Evolutionary conservation across 2,113 vertebrate genomes (phyloP).

Genomic region (Onychorhynchus coronatus): DNA sequence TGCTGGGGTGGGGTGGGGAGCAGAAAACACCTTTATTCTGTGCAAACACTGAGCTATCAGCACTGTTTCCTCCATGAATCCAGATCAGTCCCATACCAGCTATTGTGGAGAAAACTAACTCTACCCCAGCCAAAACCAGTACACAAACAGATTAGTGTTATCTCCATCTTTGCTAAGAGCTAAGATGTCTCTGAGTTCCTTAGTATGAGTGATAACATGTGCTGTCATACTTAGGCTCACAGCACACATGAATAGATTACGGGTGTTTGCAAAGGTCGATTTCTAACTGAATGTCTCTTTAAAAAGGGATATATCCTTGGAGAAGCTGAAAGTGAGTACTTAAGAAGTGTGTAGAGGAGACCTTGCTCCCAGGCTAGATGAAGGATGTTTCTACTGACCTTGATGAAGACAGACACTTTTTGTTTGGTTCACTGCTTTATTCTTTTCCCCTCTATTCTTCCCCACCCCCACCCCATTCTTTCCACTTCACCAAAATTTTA

Average conservation of each 20-base stretch:
- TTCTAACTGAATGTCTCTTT: not conserved
- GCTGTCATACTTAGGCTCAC: not conserved
- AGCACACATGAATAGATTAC: rapidly evolving
- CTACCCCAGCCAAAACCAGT: not conserved
- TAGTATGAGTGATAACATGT: not conserved
- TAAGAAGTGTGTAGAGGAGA: not conserved
- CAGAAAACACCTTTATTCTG: not conserved
- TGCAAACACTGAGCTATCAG: not conserved
- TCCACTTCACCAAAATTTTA: not conserved
- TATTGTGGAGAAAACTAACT: not conserved
- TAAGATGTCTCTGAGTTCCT: not conserved
- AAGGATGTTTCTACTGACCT: not conserved
- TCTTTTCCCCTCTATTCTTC: not conserved
- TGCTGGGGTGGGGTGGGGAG: not conserved
- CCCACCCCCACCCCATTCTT: not conserved
- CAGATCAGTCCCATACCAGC: not conserved
- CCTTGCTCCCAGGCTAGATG: not conserved
- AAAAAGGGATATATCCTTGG: not conserved
- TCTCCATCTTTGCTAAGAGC: not conserved
- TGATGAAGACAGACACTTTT: not conserved
- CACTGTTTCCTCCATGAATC: not conserved
- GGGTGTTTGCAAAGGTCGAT: not conserved
- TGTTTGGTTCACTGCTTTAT: not conserved
- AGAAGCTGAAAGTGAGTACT: not conserved
- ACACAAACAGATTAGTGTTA: not conserved